A percentile compares a stretch with the other conserved stretches of the same genome.
These are phyloP conservation scores for Lichenostomus cassidix DNA, from an alignment of 2,113 vertebrate species.

Conservation along the genomic window DNA sequence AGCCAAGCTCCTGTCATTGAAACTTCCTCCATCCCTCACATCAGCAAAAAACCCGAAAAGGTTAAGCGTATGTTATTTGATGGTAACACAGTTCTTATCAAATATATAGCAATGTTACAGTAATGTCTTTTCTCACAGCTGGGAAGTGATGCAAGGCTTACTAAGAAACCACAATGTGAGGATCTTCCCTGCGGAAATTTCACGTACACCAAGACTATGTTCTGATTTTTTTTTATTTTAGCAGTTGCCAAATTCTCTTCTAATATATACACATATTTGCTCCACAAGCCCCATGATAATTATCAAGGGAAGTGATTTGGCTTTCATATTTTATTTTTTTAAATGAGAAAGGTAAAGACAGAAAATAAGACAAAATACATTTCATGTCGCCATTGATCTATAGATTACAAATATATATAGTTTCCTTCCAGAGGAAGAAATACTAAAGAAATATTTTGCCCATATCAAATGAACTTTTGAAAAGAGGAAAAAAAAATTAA, in stretches of 20 bases:
- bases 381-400: slow-evolving; percentile 13
- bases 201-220: not conserved
- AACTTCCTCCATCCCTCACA: not conserved
- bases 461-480: slow-evolving; percentile 36
- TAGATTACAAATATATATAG: slow-evolving; percentile 36
- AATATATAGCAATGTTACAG: slow-evolving; percentile 9
- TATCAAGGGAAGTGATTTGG: slow-evolving; percentile 49
- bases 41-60: not conserved
- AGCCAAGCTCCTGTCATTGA: not conserved
- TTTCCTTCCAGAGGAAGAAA: slow-evolving; percentile 63
- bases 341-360: slow-evolving; percentile 52
- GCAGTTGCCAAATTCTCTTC: slow-evolving; percentile 20
- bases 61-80: too few relatives aligned
- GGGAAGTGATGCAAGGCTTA: not conserved
- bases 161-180: not conserved
- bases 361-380: slow-evolving; percentile 58
- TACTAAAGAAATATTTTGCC: slow-evolving; percentile 24
- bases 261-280: not conserved
- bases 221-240: slow-evolving; percentile 32
- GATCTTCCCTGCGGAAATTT: not conserved
- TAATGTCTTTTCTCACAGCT: not conserved
- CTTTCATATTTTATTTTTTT: slow-evolving; percentile 55
- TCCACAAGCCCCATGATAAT: not conserved
- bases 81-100: not conserved
- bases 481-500: not conserved